Percentiles rank a stretch among this genome's conserved stretches.
Conservation (phyloP, 2,113 vertebrate genomes). For the Grus americana region DNA sequence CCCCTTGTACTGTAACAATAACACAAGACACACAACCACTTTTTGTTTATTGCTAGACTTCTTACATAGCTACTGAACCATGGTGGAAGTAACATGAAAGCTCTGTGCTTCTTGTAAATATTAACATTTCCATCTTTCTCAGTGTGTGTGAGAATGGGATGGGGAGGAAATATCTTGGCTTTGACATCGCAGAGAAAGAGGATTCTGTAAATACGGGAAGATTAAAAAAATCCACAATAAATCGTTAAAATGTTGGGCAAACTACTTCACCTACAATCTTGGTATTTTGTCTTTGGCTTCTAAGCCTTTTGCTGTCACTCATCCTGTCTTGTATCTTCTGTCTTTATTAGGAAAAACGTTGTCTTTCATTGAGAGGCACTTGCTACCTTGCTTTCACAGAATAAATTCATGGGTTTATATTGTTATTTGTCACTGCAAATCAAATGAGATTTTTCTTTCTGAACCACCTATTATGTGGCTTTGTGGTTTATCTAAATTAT, state of each 20-base stretch:
- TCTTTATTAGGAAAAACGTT: not conserved
- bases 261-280: not conserved
- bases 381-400: not conserved
- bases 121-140: constrained; percentile 37
- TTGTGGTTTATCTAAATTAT: not conserved
- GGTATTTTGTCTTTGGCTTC: not conserved
- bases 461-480: not conserved
- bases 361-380: not conserved
- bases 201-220: not conserved
- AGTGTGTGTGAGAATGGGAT: not conserved
- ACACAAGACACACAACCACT: constrained; percentile 36
- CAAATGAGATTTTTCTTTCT: not conserved
- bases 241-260: not conserved
- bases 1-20: constrained; percentile 59
- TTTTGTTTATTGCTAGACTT: constrained; percentile 60
- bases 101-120: constrained; percentile 44
- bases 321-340: not conserved
- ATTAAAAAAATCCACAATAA: not conserved
- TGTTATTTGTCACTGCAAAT: not conserved
- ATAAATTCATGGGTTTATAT: not conserved
- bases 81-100: constrained; percentile 56
- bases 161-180: not conserved
- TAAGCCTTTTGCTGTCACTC: not conserved
- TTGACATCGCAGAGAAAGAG: not conserved
- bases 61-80: constrained; percentile 59